Evolutionary conservation across 2,888 invertebrate genomes (phyloP), one percentile per base, ranked within the genome.

Genomic region (Phragmatobia fuliginosa): DNA sequence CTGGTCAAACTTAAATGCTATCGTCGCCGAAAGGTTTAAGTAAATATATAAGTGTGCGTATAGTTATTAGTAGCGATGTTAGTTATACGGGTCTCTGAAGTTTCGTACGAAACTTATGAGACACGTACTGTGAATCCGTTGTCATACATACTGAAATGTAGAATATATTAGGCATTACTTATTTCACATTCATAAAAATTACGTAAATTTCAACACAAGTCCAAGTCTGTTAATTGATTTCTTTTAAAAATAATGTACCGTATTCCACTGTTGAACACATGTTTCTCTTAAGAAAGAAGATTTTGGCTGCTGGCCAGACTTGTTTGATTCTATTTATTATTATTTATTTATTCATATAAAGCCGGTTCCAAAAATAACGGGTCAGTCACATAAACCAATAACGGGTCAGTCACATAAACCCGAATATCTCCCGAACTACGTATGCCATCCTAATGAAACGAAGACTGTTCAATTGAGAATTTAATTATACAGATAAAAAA

Each of bases 101-200:
- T 89, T 87, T 81, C 73, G 75, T 81, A 83, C 86, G 80, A 75
- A 89, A 88, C 87, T 88, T 84, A 58, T 0, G 4, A 41, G 58
- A 58, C 18, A 28, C 28, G 63, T 62, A 67, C 61, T 52, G 25
- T 49, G 45, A 16, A 59, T 33, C 8, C 21, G 21, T 25, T 56
- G 18, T 62, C 25, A 8, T 61, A 61, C 25, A 8, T 61, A 61
- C 16, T n/a, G 32, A n/a, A 60, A 60, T 25, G 16, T 31, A 31
- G 0, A 41, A 41, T 41, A 41, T 38, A 21, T 41, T 41, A 49
- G 2, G 4, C 18, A 45, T 45, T 45, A n/a, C n/a, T 7, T 49
- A n/a, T 49, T 49, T n/a, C n/a, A 49, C n/a, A 8, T 49, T n/a
- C 7, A 49, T 21, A 59, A 25, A 31, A 31, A 31, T 4, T 7